These are phyloP conservation scores for Typhlomys cinereus DNA, from an alignment of 2,113 vertebrate species.

Conservation along the genomic window DNA sequence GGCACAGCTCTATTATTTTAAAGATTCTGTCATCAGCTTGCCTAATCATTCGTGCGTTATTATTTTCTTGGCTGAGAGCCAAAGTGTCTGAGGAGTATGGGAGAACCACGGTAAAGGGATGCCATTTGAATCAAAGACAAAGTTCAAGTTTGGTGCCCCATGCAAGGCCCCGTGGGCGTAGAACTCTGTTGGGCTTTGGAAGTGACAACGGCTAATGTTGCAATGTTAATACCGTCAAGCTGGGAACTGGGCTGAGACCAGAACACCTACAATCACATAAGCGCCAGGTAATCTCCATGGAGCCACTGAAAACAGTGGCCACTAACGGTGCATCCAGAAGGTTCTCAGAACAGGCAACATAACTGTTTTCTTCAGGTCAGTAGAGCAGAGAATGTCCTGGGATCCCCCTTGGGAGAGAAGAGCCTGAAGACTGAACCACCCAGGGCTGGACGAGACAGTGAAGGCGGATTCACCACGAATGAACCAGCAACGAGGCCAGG, in stretches of 20 bases:
- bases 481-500: not conserved
- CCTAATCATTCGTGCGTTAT: not conserved
- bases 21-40: not conserved
- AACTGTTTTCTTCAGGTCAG: not conserved
- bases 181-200: not conserved
- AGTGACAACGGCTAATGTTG: too few species aligned
- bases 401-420: not conserved
- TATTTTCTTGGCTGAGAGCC: not conserved
- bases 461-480: not conserved
- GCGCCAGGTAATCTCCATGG: rapidly evolving
- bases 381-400: not conserved
- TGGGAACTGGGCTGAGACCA: not conserved
- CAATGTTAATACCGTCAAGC: not conserved
- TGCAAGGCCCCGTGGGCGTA: rapidly evolving
- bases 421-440: not conserved
- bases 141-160: not conserved
- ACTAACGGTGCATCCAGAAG: not conserved
- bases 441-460: not conserved
- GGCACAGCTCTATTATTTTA: not conserved
- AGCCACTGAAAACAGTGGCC: not conserved
- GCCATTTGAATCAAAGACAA: not conserved
- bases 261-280: too few species aligned
- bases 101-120: not conserved
- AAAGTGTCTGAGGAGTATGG: not conserved
- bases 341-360: not conserved